Percentiles rank a stretch among this genome's conserved stretches.
Conservation (phyloP, 1,140 invertebrate species). For the Lordiphosa stackelbergi region DNA sequence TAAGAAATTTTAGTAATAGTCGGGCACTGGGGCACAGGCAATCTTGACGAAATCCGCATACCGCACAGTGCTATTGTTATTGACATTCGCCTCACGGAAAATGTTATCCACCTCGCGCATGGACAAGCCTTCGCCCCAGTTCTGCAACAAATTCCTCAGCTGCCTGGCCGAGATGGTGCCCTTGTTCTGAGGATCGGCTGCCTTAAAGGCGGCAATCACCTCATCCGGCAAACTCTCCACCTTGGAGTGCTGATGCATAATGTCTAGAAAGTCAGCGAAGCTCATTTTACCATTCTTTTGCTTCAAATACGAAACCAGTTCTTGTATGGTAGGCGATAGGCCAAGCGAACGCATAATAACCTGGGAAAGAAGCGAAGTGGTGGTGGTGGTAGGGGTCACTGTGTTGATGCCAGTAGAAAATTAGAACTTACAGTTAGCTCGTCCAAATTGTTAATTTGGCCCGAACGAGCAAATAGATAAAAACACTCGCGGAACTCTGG, state of each 20-base stretch:
- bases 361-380: constrained; percentile 11
- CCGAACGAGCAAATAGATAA: constrained; percentile 92
- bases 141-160: constrained; percentile 90
- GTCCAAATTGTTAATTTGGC: constrained; percentile 91
- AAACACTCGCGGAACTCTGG: constrained; percentile 96
- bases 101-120: constrained; percentile 96
- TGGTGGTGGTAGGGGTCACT: too few relatives aligned
- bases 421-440: constrained; percentile 87
- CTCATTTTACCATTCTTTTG: constrained; percentile 94
- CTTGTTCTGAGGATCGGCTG: constrained; percentile 85
- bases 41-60: constrained; percentile 97
- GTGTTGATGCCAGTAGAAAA: too few relatives aligned
- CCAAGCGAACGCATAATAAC: constrained; percentile 92
- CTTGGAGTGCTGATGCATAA: constrained; percentile 93
- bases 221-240: constrained; percentile 93
- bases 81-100: constrained; percentile 94
- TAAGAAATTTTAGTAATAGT: constrained; percentile 86
- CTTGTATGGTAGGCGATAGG: constrained; percentile 93
- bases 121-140: constrained; percentile 94
- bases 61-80: constrained; percentile 87
- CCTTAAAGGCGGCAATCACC: constrained; percentile 92
- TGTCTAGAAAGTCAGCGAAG: constrained; percentile 96
- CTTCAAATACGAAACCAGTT: constrained; percentile 90
- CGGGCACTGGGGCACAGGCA: constrained; percentile 94
- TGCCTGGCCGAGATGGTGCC: constrained; percentile 90